Evolutionary conservation across 2,113 vertebrate genomes (phyloP).

Genomic region (Platanista minor): DNA sequence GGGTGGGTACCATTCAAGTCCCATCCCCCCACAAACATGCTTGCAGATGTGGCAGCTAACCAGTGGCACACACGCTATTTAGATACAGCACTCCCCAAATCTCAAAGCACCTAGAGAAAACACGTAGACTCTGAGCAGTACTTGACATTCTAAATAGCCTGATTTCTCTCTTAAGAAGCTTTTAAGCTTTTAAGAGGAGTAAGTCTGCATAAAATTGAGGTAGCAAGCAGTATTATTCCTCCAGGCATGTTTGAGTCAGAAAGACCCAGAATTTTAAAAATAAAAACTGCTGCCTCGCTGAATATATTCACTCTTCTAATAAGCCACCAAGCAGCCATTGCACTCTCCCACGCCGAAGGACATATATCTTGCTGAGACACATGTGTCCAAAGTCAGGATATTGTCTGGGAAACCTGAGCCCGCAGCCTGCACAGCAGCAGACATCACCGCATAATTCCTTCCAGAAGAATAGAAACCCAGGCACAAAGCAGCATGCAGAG

Average conservation of each 20-base stretch:
- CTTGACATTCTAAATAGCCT: neutral
- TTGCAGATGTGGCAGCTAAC: neutral
- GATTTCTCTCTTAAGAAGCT: neutral
- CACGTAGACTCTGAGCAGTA: neutral
- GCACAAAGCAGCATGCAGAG: neutral
- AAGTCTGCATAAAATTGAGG: neutral
- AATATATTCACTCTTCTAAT: slow-evolving; percentile 39
- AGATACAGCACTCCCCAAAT: neutral
- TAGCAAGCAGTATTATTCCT: slow-evolving; percentile 26
- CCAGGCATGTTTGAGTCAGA: slow-evolving; percentile 21
- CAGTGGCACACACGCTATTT: neutral
- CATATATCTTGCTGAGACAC: slow-evolving; percentile 49
- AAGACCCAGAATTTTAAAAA: slow-evolving; percentile 48
- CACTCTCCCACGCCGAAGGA: neutral
- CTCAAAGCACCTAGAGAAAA: neutral
- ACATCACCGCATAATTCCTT: slow-evolving; percentile 51
- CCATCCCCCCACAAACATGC: neutral
- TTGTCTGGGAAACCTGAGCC: slow-evolving; percentile 69
- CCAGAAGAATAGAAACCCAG: slow-evolving; percentile 59
- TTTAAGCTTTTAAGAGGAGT: slow-evolving; percentile 14
- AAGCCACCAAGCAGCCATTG: slow-evolving; percentile 21
- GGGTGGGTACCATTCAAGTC: neutral
- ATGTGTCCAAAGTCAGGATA: slow-evolving; percentile 59
- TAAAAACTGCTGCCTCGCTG: slow-evolving; percentile 55
- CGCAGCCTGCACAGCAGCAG: neutral